Evolutionary conservation across 2,888 invertebrate genomes (phyloP).

Genomic region (Agriotes lineatus): DNA sequence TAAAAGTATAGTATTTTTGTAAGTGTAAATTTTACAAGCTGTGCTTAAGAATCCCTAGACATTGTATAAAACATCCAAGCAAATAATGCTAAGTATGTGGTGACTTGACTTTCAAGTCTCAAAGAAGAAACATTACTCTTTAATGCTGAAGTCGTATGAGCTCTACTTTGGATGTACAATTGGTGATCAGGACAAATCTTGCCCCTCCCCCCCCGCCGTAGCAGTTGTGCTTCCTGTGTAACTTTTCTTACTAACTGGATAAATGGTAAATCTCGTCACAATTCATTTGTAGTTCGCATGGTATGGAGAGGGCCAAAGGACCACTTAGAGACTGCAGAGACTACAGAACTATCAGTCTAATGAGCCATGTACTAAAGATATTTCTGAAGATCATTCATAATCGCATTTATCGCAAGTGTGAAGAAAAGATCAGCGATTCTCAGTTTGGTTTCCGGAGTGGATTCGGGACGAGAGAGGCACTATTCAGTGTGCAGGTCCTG

Average conservation of each 20-base stretch:
- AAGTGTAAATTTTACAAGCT: not conserved
- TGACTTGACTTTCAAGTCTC: constrained; percentile 9
- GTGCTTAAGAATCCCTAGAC: not conserved
- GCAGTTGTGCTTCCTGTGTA: constrained; percentile 41
- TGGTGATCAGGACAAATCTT: constrained; percentile 47
- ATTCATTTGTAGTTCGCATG: not conserved
- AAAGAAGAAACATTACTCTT: not conserved
- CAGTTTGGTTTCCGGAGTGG: no score
- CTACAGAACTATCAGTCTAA: no score
- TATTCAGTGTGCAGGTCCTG: no score
- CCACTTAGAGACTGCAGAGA: no score
- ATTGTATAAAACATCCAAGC: constrained; percentile 1
- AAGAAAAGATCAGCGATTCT: no score
- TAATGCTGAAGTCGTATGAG: constrained; percentile 30
- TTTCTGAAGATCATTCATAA: no score
- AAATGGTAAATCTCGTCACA: constrained; percentile 22
- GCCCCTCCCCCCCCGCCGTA: constrained; percentile 47
- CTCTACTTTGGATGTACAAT: constrained; percentile 47
- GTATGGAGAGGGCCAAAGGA: not conserved
- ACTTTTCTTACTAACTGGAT: constrained; percentile 45
- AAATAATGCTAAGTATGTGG: constrained; percentile 13
- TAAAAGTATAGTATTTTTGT: constrained; percentile 5
- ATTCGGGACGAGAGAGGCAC: no score
- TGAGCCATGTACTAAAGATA: no score
- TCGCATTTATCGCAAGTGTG: no score